These are phyloP conservation scores for Xylota segnis DNA, from an alignment of 2,888 invertebrate genomes.

Conservation along the genomic window DNA sequence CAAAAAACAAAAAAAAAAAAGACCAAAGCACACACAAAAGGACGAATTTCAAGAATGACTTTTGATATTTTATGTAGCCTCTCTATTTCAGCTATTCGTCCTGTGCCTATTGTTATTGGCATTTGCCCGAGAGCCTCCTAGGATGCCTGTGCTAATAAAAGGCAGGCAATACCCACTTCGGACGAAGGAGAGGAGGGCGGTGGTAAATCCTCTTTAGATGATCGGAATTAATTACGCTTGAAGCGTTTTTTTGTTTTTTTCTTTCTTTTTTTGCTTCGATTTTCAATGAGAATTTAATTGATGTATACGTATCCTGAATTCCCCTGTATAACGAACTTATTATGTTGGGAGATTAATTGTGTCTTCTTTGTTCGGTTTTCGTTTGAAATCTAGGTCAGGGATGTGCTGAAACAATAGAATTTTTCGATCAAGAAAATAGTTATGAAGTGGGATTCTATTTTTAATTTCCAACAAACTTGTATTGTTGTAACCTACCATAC, in stretches of 20 bases:
- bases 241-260: conserved; percentile 17
- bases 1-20: background rate
- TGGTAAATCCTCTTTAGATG: conserved; percentile 30
- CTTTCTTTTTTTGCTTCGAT: conserved; percentile 3
- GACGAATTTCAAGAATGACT: conserved; percentile 15
- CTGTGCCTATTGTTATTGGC: background rate
- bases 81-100: conserved; percentile 10
- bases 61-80: conserved; percentile 37
- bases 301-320: background rate
- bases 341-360: conserved; percentile 49
- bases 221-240: conserved; percentile 52
- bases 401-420: conserved; percentile 52
- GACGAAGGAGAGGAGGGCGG: background rate
- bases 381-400: conserved; percentile 58
- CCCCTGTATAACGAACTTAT: conserved; percentile 48
- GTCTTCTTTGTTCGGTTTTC: conserved; percentile 36
- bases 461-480: background rate
- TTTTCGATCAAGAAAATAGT: conserved; percentile 29
- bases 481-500: background rate
- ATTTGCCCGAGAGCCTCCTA: conserved; percentile 5
- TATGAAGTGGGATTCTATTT: conserved; percentile 29
- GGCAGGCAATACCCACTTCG: background rate
- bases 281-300: conserved; percentile 20
- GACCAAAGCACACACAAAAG: background rate
- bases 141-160: background rate